These are phyloP conservation scores for Ophion obscuratus DNA, from an alignment of 2,888 invertebrate genomes.

Conservation along the genomic window DNA sequence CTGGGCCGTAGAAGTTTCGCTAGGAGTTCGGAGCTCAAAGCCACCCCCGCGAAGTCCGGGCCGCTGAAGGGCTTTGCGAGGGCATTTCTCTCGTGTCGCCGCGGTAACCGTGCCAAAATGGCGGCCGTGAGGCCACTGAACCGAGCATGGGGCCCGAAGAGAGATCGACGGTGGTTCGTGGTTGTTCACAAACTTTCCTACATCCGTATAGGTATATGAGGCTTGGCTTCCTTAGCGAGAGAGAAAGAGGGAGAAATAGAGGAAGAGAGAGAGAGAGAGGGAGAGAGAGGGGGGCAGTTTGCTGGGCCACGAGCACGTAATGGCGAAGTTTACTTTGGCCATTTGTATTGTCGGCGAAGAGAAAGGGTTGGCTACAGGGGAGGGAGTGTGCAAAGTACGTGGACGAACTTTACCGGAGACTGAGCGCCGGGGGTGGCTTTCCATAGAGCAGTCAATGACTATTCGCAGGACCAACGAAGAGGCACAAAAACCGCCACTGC, in stretches of 20 bases:
- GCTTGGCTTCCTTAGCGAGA: slow-evolving; percentile 24
- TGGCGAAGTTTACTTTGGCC: slow-evolving; percentile 83
- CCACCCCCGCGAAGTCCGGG: slow-evolving; percentile 26
- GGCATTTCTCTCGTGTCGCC: slow-evolving; percentile 57
- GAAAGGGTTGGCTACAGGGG: slow-evolving; percentile 66
- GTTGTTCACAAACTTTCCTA: slow-evolving; percentile 62
- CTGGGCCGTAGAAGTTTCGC: slow-evolving; percentile 71
- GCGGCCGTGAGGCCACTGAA: slow-evolving; percentile 60
- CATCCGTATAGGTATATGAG: slow-evolving; percentile 18
- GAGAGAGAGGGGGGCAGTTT: slow-evolving; percentile 7
- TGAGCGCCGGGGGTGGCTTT: slow-evolving; percentile 40
- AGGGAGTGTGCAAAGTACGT: slow-evolving; percentile 47
- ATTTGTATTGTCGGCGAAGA: slow-evolving; percentile 79
- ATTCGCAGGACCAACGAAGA: slow-evolving; percentile 23
- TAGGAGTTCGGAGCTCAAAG: slow-evolving; percentile 59
- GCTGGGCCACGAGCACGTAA: slow-evolving; percentile 72
- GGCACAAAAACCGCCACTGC: slow-evolving; percentile 19
- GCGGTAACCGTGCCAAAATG: slow-evolving; percentile 65
- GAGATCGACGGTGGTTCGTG: slow-evolving; percentile 65
- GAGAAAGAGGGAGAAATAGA: neutral
- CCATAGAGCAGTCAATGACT: slow-evolving; percentile 45
- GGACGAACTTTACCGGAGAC: slow-evolving; percentile 31
- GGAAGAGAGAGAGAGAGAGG: neutral
- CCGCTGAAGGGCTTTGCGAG: slow-evolving; percentile 3
- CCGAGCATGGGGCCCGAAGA: slow-evolving; percentile 19